Percentiles rank a stretch among this genome's conserved stretches.
Evolutionary conservation across 2,113 vertebrate species (phyloP).

Genomic region (Daboia siamensis): DNA sequence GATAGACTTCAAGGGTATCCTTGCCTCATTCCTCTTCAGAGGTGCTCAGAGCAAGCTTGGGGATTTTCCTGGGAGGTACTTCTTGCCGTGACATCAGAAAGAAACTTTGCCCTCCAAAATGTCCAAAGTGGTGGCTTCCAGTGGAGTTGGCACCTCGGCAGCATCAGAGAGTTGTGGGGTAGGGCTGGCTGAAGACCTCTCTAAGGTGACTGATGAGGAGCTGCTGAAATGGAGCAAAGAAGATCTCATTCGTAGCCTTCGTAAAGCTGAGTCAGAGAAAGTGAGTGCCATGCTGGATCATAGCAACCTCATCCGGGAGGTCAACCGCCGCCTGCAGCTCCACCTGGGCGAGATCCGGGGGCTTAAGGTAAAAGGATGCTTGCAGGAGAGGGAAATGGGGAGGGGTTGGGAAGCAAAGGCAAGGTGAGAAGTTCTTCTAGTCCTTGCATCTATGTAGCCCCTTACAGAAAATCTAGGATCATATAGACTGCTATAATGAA

Average conservation of each 20-base stretch:
- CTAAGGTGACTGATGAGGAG: conserved; percentile 88
- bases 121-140: conserved; percentile 50
- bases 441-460: not conserved
- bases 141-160: conserved; percentile 46
- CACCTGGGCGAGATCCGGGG: conserved; percentile 94
- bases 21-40: not conserved
- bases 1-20: not conserved
- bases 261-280: conserved; percentile 90
- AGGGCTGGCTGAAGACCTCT: conserved; percentile 79
- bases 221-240: conserved; percentile 92
- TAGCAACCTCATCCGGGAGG: conserved; percentile 93
- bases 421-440: not conserved
- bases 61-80: not conserved
- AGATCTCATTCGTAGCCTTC: conserved; percentile 87
- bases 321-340: conserved; percentile 94
- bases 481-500: not conserved
- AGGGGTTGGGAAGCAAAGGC: not conserved
- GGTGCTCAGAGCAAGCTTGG: not conserved
- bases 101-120: not conserved
- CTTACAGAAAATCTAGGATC: not conserved
- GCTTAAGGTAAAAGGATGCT: conserved; percentile 80
- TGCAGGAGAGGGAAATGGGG: not conserved
- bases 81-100: not conserved
- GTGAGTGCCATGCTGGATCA: conserved; percentile 96
- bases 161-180: conserved; percentile 55